phyloP scores from a whole-genome alignment of 2,113 vertebrate genomes.

The Alosa alosa region DNA sequence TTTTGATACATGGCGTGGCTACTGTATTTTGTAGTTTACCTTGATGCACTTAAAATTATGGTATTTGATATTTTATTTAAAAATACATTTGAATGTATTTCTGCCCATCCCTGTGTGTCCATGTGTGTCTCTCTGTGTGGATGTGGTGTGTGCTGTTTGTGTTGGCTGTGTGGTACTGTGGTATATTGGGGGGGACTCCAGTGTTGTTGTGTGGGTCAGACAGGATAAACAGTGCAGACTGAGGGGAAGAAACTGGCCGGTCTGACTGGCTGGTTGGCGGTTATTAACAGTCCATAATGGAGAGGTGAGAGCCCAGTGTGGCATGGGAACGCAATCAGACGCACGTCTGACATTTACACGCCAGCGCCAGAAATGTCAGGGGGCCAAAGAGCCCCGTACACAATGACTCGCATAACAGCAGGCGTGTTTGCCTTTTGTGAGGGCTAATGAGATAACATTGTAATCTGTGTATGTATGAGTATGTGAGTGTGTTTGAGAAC shows the following conservation, averaged over 20 bases:
- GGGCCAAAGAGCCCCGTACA: background rate
- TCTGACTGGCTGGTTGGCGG: background rate
- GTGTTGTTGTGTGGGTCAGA: background rate
- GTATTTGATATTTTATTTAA: too few relatives aligned
- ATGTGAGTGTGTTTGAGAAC: background rate
- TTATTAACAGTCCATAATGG: constrained; percentile 5
- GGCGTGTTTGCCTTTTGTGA: background rate
- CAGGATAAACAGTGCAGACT: background rate
- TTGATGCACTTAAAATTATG: too few relatives aligned
- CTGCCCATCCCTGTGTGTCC: background rate
- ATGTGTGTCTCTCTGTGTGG: background rate
- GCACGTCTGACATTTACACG: background rate
- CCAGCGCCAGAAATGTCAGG: constrained; percentile 1
- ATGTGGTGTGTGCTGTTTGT: background rate
- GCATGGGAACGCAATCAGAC: background rate
- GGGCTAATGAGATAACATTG: background rate
- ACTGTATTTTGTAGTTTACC: too few relatives aligned
- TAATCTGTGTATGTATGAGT: background rate
- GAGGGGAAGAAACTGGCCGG: background rate
- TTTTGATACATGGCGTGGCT: too few relatives aligned
- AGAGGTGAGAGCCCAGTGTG: background rate
- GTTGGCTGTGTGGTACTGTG: background rate
- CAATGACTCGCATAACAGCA: background rate
- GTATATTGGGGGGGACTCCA: background rate
- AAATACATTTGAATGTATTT: too few relatives aligned